Percentiles rank a stretch among this genome's conserved stretches.
These are phyloP conservation scores for Semicossyphus pulcher DNA, from an alignment of 2,113 vertebrate genomes.

Conservation along the genomic window DNA sequence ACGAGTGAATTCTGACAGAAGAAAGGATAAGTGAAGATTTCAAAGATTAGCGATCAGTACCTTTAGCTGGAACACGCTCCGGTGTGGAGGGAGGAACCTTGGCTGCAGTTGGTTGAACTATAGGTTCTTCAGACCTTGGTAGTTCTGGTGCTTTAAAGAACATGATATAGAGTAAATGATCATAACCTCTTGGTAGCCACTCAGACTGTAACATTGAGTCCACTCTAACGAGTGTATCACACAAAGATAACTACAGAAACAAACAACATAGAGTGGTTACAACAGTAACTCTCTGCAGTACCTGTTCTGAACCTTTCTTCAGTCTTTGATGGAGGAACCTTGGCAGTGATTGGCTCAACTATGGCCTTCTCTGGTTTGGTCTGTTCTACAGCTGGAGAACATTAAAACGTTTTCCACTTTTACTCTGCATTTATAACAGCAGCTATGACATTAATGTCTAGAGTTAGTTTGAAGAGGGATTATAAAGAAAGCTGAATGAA, in stretches of 20 bases:
- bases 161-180: slow-evolving; percentile 26
- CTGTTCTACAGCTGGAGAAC: slow-evolving; percentile 15
- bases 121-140: slow-evolving; percentile 41
- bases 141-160: slow-evolving; percentile 57
- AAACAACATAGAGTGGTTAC: slow-evolving; percentile 19
- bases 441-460: not conserved
- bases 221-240: slow-evolving; percentile 61
- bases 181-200: not conserved
- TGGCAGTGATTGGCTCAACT: slow-evolving; percentile 20
- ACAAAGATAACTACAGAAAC: not conserved
- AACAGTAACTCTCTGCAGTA: slow-evolving; percentile 11
- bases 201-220: not conserved
- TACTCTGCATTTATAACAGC: not conserved
- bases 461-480: slow-evolving; percentile 2
- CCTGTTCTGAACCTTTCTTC: slow-evolving; percentile 32
- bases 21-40: not conserved
- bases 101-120: slow-evolving; percentile 1
- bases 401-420: slow-evolving; percentile 24
- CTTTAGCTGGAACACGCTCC: slow-evolving; percentile 42
- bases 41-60: slow-evolving; percentile 35
- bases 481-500: not conserved
- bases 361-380: slow-evolving; percentile 17
- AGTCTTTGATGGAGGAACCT: slow-evolving; percentile 13
- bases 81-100: slow-evolving; percentile 21
- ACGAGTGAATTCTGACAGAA: slow-evolving; percentile 20